Base-by-base conservation (phyloP, 37 sponge, comb jelly and placozoan genomes). In the Cliona cf. orientalis region DNA sequence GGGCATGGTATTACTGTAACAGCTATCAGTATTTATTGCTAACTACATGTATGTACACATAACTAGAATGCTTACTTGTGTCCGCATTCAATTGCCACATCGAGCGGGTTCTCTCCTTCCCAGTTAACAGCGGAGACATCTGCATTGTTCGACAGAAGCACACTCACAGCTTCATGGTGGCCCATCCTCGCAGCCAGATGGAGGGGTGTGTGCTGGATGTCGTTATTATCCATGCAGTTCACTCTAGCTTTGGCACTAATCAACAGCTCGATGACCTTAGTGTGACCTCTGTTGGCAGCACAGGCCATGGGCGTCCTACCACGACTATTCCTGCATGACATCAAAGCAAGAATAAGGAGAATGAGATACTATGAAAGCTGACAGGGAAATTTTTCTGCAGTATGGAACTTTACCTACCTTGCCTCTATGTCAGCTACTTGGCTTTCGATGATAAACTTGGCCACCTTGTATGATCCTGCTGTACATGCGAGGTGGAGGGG, bases 51-150 rank as follows among this genome's bases (percentile, higher is more conserved):
- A n/a, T n/a, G n/a, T n/a, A n/a, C n/a, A n/a, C n/a, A 73, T 26
- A 6, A 33, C 40, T 25, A 12, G 5, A 5, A 11, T 2, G 72
- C 94, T 43, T 40, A 94, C 91, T 75, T 72, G 66, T 89, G 91
- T n/a, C 91, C 94, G 71, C 90, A 87, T 46, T 97, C 92, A 66
- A 96, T 90, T 46, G 97, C 96, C 53, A 93, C 41, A 38, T 98
- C 99, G 7, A 97, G 85, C 32, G 81, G 59, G 60, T 91, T 97
- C 38, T 65, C 32, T 21, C 86, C 84, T 11, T 81, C n/a, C n/a
- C n/a, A n/a, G n/a, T n/a, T n/a, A n/a, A n/a, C n/a, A n/a, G n/a
- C n/a, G 25, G 80, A 40, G 19, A 91, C 87, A 42, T 86, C 66
- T 3, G 97, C 97, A 23, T 78, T 80, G n/a, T 84, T 49, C 45